A percentile compares a stretch with the other conserved stretches of the same genome.
Conservation (phyloP, 2,888 invertebrate genomes). For the Dromius quadrimaculatus region DNA sequence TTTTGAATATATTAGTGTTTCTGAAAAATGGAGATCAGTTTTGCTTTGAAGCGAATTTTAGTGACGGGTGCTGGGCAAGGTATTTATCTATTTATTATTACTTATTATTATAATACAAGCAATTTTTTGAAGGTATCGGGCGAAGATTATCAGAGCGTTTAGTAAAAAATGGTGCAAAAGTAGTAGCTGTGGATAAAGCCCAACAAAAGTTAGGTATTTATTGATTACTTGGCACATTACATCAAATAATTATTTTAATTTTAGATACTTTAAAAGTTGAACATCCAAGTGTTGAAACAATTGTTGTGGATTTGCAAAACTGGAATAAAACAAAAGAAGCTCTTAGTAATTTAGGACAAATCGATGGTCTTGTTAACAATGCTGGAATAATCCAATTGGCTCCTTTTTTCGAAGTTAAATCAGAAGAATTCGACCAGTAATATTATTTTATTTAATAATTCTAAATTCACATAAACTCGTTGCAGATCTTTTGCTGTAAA, state of each 20-base stretch:
- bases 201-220: no score
- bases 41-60: constrained; percentile 82
- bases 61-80: constrained; percentile 93
- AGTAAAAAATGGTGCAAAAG: constrained; percentile 77
- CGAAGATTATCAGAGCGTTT: constrained; percentile 78
- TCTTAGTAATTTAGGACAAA: constrained; percentile 72
- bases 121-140: constrained; percentile 75
- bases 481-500: constrained; percentile 80
- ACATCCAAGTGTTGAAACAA: constrained; percentile 73
- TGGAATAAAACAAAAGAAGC: constrained; percentile 80
- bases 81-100: no score
- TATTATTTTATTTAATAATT: no score
- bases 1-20: no score
- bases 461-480: constrained; percentile 55
- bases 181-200: constrained; percentile 88
- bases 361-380: constrained; percentile 92
- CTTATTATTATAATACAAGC: constrained; percentile 55
- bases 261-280: constrained; percentile 73
- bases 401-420: constrained; percentile 77
- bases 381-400: constrained; percentile 81
- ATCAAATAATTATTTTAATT: no score
- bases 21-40: constrained; percentile 81
- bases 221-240: no score
- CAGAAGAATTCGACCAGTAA: constrained; percentile 80
- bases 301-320: constrained; percentile 79